Evolutionary conservation across 1,140 invertebrate species (phyloP).

Genomic region (Neuroterus valhalla): DNA sequence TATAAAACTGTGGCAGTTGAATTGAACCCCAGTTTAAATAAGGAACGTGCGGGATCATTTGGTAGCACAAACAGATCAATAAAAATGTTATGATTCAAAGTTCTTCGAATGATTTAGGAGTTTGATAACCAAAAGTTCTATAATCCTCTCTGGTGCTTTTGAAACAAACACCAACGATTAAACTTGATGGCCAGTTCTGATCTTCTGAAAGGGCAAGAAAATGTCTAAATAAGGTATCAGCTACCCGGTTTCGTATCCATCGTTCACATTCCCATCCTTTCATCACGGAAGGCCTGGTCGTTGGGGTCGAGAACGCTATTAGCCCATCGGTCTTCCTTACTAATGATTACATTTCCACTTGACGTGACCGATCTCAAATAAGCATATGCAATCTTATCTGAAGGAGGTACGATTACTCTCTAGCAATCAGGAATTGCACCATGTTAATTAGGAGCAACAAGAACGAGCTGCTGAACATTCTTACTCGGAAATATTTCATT

Average conservation of each 20-base stretch:
- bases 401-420: slow-evolving; percentile 35
- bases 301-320: slow-evolving; percentile 56
- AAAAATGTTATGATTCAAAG: too few relatives aligned
- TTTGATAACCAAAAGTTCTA: too few relatives aligned
- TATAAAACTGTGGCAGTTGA: too few relatives aligned
- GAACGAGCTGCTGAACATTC: slow-evolving; percentile 30
- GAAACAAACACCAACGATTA: too few relatives aligned
- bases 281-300: slow-evolving; percentile 5
- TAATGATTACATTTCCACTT: slow-evolving; percentile 61
- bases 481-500: slow-evolving; percentile 14
- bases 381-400: slow-evolving; percentile 41
- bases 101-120: too few relatives aligned
- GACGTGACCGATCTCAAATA: slow-evolving; percentile 48
- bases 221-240: background rate
- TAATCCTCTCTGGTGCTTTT: too few relatives aligned
- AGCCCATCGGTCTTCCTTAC: slow-evolving; percentile 62
- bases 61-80: too few relatives aligned
- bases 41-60: too few relatives aligned
- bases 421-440: slow-evolving; percentile 19
- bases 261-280: background rate
- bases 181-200: too few relatives aligned
- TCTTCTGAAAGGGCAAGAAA: too few relatives aligned
- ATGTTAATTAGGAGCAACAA: slow-evolving; percentile 36
- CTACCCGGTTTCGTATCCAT: slow-evolving; percentile 3
- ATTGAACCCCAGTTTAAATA: too few relatives aligned